Evolutionary conservation across 2,888 invertebrate species (phyloP).

Genomic region (Mythimna ferrago): DNA sequence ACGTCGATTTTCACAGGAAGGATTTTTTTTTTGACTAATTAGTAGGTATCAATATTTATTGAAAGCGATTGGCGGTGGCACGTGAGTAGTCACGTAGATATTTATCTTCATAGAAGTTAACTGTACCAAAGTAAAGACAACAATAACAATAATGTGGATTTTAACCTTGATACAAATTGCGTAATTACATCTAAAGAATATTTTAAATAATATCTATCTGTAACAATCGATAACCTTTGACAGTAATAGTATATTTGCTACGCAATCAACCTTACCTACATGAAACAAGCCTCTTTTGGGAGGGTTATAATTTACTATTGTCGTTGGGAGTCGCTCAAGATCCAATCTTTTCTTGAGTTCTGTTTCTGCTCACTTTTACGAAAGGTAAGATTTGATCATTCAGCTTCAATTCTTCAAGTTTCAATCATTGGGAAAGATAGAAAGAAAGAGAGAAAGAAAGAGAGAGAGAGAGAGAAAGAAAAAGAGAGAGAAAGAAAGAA

Average conservation of each 20-base stretch:
- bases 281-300: neutral
- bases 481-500: too few species aligned
- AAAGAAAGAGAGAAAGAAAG: too few species aligned
- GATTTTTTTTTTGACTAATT: too few species aligned
- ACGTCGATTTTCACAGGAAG: too few species aligned
- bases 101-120: neutral
- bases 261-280: neutral
- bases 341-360: neutral
- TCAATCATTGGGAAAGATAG: too few species aligned
- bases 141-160: constrained; percentile 1
- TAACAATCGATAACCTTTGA: constrained; percentile 40
- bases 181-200: constrained; percentile 19
- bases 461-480: too few species aligned
- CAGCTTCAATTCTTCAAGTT: too few species aligned
- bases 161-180: constrained; percentile 31
- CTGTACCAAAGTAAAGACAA: constrained; percentile 1
- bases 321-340: neutral
- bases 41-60: too few species aligned
- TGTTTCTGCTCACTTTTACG: neutral
- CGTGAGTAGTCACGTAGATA: too few species aligned
- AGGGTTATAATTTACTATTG: neutral
- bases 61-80: too few species aligned
- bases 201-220: constrained; percentile 8
- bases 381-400: neutral
- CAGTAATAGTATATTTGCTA: constrained; percentile 7